Evolutionary conservation across 2,888 invertebrate genomes (phyloP), one percentile per base, ranked within the genome.

Genomic region (Cepaea hortensis): DNA sequence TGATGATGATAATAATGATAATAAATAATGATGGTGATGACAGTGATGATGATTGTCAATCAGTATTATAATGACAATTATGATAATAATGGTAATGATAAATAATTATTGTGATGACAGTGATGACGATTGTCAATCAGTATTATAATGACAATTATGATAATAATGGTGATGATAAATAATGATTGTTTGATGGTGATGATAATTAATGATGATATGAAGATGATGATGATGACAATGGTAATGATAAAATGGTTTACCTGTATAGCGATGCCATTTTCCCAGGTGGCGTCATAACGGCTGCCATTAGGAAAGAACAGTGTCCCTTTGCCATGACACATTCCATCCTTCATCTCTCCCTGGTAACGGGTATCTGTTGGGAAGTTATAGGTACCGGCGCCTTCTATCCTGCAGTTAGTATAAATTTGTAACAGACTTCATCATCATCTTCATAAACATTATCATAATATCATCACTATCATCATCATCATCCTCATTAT

Each of bases 271-370:
- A 95, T 93, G 0, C 97, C 97, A 4, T 95, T 95, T 0, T 94
- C 91, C 96, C 97, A 97, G 4, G 93, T 94, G 0, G 96, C 97
- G 20, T 95, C 95, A 73, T 97, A 94, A 88, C 95, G 95, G 86
- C 96, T 96, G 0, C 96, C 96, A 89, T 95, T 95, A 0, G 96
- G 96, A 92, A 96, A 97, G 89, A 92, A 95, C 81, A 96, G 94
- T 35, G 95, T 95, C 0, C 97, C 97, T 1, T 94, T 92, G 0
- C 97, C 97, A 90, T 97, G 96, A 92, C 97, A 97, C 95, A 96
- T 95, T 0, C 96, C 96, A 91, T 96, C 96, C 89, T 95, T 95
- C 91, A 97, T 95, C 61, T 96, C 95, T 4, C 97, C 97, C 89
- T 96, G 95, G 92, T 96, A 95, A 82, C 90, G 87, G 0, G 95